Base-by-base conservation (phyloP, 2,113 vertebrate genomes). In the Plectropomus leopardus region DNA sequence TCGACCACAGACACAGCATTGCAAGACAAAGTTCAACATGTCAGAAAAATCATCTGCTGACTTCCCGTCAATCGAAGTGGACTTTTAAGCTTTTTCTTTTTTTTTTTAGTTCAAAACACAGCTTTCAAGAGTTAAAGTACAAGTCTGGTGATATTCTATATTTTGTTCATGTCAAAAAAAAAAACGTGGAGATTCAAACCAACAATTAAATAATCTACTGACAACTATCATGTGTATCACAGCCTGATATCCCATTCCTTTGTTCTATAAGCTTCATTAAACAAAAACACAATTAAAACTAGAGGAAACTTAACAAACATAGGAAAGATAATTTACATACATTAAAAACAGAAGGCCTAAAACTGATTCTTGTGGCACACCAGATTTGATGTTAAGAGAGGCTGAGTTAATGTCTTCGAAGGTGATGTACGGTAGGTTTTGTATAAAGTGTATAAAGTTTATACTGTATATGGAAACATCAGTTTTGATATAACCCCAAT, bases 1-100 rank as follows among this genome's bases (percentile, higher is more conserved):
- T 40, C 51, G 64, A 89, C 87, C 90, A 91, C 77, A 92, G 86
- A 83, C 80, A 87, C 74, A 89, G 87, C 61, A 50, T 69, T 71
- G 78, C 61, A 58, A 68, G 84, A 83, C 64, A 75, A 42, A 57
- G 73, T 72, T 58, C 73, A 63, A 73, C 71, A 55, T 30, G 45
- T 66, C 63, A 53, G 21, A 63, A 40, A 30, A 54, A 51, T 74
- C 19, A 53, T 50, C 53, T n/a, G 72, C 36, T 54, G 30, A 72
- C 79, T 78, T 86, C 74, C 4, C 47, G 0, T 7, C 10, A 60
- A 24, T 67, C 16, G 48, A 71, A 64, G 50, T 36, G 70, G 11
- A 61, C 45, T 21, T 59, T 26, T 23, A 23, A 59, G 15, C 10
- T 42, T 24, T 6, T 17, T 15, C 32, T 34, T 59, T 1, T 7